Evolutionary conservation across 1,140 invertebrate species (phyloP).

Genomic region (Nomia melanderi): DNA sequence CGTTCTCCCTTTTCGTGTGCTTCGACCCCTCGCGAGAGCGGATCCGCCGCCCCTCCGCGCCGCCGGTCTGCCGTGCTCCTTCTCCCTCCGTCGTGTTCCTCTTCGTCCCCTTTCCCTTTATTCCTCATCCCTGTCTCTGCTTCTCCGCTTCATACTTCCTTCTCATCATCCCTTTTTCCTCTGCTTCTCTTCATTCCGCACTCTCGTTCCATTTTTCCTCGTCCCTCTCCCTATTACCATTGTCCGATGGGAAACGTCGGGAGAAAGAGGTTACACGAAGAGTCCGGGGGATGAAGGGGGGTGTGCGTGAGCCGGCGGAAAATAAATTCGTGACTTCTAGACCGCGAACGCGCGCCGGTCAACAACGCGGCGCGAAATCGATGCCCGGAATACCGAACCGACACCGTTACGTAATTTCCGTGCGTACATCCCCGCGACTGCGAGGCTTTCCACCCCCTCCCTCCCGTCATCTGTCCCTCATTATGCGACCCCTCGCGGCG

Average conservation of each 20-base stretch:
- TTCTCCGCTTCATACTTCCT: too few relatives aligned
- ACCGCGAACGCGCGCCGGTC: not conserved
- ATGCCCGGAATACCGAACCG: not conserved
- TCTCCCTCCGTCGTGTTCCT: too few relatives aligned
- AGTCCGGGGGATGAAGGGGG: not conserved
- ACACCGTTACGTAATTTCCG: not conserved
- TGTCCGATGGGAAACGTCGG: constrained; percentile 29
- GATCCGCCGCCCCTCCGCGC: not conserved
- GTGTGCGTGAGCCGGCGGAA: not conserved
- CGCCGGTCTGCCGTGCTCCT: too few relatives aligned
- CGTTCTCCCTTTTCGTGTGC: constrained; percentile 24
- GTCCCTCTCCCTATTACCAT: not conserved
- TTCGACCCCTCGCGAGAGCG: not conserved
- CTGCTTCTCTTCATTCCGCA: too few relatives aligned
- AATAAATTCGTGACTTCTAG: constrained; percentile 10
- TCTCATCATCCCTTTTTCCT: too few relatives aligned
- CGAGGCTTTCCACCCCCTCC: too few relatives aligned
- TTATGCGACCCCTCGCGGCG: too few relatives aligned
- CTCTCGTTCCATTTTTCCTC: too few relatives aligned
- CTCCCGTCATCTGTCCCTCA: too few relatives aligned
- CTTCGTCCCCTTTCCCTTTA: too few relatives aligned
- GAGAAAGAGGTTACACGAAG: not conserved
- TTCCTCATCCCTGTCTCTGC: too few relatives aligned
- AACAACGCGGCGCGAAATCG: not conserved
- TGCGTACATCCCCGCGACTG: too few relatives aligned